Conservation (phyloP, 2,797 vertebrate genomes). For the Sus cebifrons region DNA sequence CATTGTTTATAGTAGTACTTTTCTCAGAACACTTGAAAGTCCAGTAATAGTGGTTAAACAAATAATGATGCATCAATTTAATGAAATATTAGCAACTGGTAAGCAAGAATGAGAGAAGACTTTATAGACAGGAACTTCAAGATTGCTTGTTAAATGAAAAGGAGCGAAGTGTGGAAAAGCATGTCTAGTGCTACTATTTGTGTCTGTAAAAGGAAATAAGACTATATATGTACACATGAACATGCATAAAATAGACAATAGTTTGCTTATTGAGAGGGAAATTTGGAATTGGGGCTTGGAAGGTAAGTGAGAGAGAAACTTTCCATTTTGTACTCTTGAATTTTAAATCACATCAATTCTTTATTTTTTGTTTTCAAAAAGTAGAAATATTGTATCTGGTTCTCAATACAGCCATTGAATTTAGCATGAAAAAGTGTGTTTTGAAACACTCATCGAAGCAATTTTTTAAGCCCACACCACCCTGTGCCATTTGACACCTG, state of each 20-base stretch:
- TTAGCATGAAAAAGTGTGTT: neutral
- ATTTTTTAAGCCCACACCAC: neutral
- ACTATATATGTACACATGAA: neutral
- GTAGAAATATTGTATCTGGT: neutral
- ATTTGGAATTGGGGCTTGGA: neutral
- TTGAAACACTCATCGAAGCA: conserved; percentile 8
- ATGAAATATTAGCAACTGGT: conserved; percentile 5
- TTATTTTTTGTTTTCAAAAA: neutral
- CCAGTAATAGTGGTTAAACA: neutral
- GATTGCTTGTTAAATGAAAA: conserved; percentile 24
- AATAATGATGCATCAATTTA: neutral
- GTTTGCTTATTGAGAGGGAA: neutral
- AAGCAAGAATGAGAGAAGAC: neutral
- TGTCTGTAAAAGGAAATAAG: conserved; percentile 3
- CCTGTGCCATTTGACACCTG: neutral
- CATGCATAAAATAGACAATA: neutral
- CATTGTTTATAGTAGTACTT: neutral
- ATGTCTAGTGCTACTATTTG: neutral
- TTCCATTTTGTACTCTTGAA: neutral
- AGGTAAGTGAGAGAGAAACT: neutral
- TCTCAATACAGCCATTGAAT: neutral
- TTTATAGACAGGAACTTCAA: neutral
- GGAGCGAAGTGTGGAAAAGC: neutral
- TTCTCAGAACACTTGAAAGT: neutral
- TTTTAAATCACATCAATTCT: conserved; percentile 19